Evolutionary conservation across 2,797 vertebrate species (phyloP), one percentile per base, ranked within the genome.

Genomic region (Thamnophis elegans): DNA sequence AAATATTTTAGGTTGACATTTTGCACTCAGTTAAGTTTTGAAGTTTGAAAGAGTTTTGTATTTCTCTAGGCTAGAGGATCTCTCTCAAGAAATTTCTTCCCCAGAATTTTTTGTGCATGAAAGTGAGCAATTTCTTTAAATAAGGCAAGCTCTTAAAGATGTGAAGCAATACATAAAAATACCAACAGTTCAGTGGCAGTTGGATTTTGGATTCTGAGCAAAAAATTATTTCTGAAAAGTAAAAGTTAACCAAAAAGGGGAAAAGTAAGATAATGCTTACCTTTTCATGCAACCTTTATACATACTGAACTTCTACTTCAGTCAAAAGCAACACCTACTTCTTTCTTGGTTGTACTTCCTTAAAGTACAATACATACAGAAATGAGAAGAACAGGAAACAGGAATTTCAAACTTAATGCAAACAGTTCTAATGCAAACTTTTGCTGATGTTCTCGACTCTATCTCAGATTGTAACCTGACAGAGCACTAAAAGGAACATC

Each of bases 241-340:
- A 62, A 9, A 85, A 51, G 25, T 0, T 10, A 22, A 32, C 0
- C 0, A 68, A 56, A 51, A 4, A 18, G 0, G 14, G 22, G 0
- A 51, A 59, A 55, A 4, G 9, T 58, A 56, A 2, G 12, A 9
- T 53, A 51, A 82, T 82, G 54, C 58, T 92, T 55, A 91, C 65
- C 2, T 73, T 73, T 73, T 56, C 53, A 0, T 10, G 3, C 0
- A 32, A 6, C 1, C 1, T 58, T 88, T 1, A 87, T 22, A 55
- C 51, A 51, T 65, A 73, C 0, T 51, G 91, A 22, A 5, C 0
- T 0, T 10, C 78, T 28, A n/a, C 22, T 86, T 78, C 56, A 0
- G 85, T 93, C 42, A 0, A 28, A n/a, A 42, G 0, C 59, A 18
- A 90, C 2, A 0, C 36, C 62, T 54, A 26, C 89, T 60, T 2